Percentiles rank a stretch among this genome's conserved stretches.
phyloP scores from a whole-genome alignment of 2,797 vertebrate species.

The Enteromius radiatus region DNA sequence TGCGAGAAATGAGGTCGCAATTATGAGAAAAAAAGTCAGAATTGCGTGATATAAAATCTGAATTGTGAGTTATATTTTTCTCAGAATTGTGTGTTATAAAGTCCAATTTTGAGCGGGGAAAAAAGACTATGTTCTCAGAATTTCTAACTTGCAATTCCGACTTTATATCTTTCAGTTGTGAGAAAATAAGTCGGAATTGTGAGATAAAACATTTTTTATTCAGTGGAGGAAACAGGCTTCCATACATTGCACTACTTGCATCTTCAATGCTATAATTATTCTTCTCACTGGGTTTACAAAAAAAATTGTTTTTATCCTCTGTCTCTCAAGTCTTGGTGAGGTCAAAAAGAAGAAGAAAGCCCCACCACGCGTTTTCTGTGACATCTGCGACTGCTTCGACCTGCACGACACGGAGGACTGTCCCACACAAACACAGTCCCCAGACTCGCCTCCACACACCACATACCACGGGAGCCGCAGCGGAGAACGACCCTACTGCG shows the following conservation, averaged over 20 bases:
- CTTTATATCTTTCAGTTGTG: too few relatives aligned
- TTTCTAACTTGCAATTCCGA: too few relatives aligned
- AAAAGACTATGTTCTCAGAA: too few relatives aligned
- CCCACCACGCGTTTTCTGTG: conserved; percentile 92
- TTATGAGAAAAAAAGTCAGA: too few relatives aligned
- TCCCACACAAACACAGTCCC: conserved; percentile 91
- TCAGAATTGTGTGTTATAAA: too few relatives aligned
- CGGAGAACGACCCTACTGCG: conserved; percentile 90
- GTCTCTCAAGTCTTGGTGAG: conserved; percentile 58
- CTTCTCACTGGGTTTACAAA: background rate
- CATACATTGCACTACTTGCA: background rate
- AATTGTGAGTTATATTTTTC: too few relatives aligned
- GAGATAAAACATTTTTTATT: too few relatives aligned
- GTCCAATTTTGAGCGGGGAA: too few relatives aligned
- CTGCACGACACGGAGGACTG: conserved; percentile 97
- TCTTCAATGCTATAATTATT: background rate
- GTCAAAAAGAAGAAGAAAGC: conserved; percentile 88
- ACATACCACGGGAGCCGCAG: conserved; percentile 86
- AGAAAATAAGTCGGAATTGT: too few relatives aligned
- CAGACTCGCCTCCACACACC: conserved; percentile 89
- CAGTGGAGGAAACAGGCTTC: too few relatives aligned
- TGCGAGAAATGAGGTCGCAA: too few relatives aligned
- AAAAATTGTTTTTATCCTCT: background rate
- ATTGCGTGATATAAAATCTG: too few relatives aligned
- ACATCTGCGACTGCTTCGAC: conserved; percentile 97